These are phyloP conservation scores for Caenorhabditis sp. DNA, from an alignment of 2,888 invertebrate genomes.

Conservation along the genomic window DNA sequence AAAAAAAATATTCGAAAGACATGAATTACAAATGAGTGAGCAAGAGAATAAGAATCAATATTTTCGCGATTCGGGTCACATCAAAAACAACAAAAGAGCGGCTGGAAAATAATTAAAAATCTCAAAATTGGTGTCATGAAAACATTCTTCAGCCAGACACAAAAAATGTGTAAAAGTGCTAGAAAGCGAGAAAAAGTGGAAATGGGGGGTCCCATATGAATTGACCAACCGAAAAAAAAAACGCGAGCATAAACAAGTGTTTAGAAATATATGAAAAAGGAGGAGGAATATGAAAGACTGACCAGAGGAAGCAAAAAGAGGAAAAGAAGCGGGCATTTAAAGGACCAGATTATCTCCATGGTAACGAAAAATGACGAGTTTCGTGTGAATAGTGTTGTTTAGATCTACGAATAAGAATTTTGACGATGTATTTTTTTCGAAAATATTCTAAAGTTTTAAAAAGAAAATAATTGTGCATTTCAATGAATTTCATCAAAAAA, in stretches of 20 bases:
- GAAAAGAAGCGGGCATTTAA: background rate
- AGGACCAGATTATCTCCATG: background rate
- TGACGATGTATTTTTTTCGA: no score
- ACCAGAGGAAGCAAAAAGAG: background rate
- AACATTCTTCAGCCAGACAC: background rate
- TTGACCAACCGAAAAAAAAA: background rate
- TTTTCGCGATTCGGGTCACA: background rate
- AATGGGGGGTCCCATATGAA: background rate
- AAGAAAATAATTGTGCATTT: no score
- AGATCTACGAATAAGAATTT: no score
- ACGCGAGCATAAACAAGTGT: background rate
- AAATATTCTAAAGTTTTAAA: no score
- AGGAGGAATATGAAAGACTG: background rate
- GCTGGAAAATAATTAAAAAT: background rate
- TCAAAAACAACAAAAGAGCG: background rate
- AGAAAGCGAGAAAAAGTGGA: background rate
- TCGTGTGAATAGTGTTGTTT: background rate
- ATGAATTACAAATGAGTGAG: slow-evolving; percentile 25
- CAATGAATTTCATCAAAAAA: no score
- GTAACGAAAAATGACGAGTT: background rate
- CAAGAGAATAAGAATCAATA: slow-evolving; percentile 10
- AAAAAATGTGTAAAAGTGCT: background rate
- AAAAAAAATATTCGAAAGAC: slow-evolving; percentile 5
- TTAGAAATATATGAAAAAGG: background rate
- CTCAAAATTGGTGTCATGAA: background rate